phyloP scores from a whole-genome alignment of 2,113 vertebrate genomes.

The Dasyornis broadbenti region DNA sequence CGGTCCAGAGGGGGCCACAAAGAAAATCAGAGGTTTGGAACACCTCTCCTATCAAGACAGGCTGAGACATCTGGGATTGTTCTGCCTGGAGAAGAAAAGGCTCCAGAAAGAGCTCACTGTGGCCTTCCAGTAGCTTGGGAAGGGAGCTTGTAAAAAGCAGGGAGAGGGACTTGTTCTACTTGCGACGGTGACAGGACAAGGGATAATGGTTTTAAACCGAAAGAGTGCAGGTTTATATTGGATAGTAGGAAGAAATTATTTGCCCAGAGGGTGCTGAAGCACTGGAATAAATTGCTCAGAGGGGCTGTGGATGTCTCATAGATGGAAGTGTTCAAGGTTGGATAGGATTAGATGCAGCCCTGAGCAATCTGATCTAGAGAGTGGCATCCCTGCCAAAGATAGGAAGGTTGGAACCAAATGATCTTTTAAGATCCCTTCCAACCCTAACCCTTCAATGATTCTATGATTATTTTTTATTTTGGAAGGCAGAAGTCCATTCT shows the following conservation, averaged over 20 bases:
- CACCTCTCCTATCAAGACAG: neutral
- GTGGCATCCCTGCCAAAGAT: neutral
- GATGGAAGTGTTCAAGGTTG: neutral
- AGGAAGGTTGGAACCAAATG: neutral
- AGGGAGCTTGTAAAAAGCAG: neutral
- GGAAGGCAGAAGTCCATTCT: neutral
- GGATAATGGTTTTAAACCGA: neutral
- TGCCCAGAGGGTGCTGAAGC: neutral
- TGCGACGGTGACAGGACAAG: no score
- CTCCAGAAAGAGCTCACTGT: neutral
- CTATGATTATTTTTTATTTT: neutral
- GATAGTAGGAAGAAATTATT: neutral
- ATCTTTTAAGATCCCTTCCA: neutral
- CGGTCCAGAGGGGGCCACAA: neutral
- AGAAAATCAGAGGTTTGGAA: neutral
- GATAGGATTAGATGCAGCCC: neutral
- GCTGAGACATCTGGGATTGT: neutral
- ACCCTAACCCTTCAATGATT: neutral
- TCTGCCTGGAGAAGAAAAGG: neutral
- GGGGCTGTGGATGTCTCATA: neutral
- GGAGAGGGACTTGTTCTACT: rapidly evolving
- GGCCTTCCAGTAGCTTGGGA: neutral
- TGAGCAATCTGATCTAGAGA: neutral
- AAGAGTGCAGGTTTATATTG: neutral
- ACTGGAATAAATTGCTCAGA: neutral